Conservation (phyloP, 2,888 invertebrate genomes). For the Periphyllus acericola region DNA sequence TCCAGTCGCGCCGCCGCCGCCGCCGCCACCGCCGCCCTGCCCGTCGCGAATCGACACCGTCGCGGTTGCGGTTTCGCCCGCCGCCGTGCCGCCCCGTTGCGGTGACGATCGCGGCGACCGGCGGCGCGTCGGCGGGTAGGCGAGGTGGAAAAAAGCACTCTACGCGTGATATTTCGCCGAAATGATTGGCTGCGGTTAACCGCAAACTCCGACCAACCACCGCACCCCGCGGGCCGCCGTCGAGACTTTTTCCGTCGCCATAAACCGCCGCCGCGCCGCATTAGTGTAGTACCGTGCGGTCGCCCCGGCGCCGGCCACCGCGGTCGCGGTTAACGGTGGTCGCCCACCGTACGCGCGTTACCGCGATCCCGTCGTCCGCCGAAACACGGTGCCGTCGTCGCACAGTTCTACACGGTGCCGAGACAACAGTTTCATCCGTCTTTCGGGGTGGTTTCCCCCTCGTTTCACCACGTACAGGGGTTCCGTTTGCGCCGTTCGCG, state of each 20-base stretch:
- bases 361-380: background rate
- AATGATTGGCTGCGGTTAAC: slow-evolving; percentile 62
- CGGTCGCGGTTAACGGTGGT: slow-evolving; percentile 1
- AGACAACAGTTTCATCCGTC: too few relatives aligned
- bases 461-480: too few relatives aligned
- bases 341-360: background rate
- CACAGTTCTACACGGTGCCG: background rate
- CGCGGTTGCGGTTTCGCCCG: slow-evolving; percentile 57
- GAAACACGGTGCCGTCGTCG: background rate
- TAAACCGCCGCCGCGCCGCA: slow-evolving; percentile 20
- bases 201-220: slow-evolving; percentile 61
- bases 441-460: too few relatives aligned
- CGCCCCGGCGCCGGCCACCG: background rate
- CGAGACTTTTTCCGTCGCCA: slow-evolving; percentile 45
- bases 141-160: slow-evolving; percentile 55
- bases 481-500: too few relatives aligned
- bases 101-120: slow-evolving; percentile 27
- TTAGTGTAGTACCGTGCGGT: slow-evolving; percentile 23
- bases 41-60: slow-evolving; percentile 55
- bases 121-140: too few relatives aligned
- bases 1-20: background rate
- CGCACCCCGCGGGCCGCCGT: background rate
- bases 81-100: slow-evolving; percentile 1
- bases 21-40: slow-evolving; percentile 27
- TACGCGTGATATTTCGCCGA: slow-evolving; percentile 54